Conservation (phyloP, 2,113 vertebrate genomes). For the Leptobrachium leishanense region DNA sequence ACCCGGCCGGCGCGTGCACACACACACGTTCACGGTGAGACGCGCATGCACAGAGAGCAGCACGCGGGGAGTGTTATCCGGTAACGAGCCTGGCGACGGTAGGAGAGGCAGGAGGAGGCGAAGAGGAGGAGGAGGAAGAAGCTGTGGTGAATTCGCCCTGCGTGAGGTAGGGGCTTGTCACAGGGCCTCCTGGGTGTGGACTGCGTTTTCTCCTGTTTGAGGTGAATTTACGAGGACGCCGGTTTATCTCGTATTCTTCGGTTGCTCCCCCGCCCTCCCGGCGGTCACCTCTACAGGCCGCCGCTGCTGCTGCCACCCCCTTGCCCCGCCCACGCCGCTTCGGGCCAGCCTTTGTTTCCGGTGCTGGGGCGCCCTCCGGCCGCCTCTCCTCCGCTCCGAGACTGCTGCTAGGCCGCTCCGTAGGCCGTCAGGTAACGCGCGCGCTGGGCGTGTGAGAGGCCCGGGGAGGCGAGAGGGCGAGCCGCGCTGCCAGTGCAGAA, state of each 20-base stretch:
- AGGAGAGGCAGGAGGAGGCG: not conserved
- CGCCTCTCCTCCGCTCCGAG: constrained; percentile 16
- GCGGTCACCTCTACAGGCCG: constrained; percentile 24
- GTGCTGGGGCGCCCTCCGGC: constrained; percentile 39
- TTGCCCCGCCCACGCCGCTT: constrained; percentile 12
- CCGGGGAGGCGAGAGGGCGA: not conserved
- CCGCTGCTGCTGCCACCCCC: not conserved
- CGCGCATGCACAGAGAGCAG: not conserved
- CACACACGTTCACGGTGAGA: not conserved
- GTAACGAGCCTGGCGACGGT: not conserved
- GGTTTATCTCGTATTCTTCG: too few species aligned
- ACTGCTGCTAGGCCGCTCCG: constrained; percentile 28
- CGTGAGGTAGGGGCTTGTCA: not conserved
- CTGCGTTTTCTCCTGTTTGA: too few species aligned
- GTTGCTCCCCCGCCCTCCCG: not conserved
- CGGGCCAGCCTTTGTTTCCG: constrained; percentile 48
- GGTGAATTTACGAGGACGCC: too few species aligned
- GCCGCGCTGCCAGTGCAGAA: not conserved
- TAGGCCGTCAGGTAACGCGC: constrained; percentile 13
- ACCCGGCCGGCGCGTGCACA: not conserved
- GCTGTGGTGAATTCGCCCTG: not conserved
- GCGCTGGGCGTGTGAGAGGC: not conserved
- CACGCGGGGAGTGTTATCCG: not conserved
- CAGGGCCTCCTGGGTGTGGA: too few species aligned
- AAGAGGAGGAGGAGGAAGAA: not conserved